A percentile compares a stretch with the other conserved stretches of the same genome.
phyloP scores from a whole-genome alignment of 2,797 vertebrate genomes.

The Myotis planiceps region DNA sequence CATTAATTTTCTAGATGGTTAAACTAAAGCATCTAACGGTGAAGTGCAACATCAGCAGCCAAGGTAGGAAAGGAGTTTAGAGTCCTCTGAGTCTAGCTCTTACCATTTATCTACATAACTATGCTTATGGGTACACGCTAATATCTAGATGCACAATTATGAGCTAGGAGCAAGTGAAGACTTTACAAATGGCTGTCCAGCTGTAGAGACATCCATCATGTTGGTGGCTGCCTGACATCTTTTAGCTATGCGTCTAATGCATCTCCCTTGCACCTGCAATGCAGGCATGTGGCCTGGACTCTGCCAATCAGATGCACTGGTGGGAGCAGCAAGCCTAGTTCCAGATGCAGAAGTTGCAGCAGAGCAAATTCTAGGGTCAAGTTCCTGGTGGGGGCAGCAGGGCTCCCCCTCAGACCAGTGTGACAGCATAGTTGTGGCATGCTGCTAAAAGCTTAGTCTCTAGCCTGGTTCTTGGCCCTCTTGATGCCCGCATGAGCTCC shows the following conservation, averaged over 20 bases:
- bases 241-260: neutral
- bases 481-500: neutral
- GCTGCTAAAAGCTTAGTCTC: neutral
- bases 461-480: neutral
- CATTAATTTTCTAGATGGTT: conserved; percentile 69
- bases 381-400: neutral
- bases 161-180: neutral
- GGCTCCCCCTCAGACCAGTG: neutral
- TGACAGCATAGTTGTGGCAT: neutral
- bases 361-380: neutral
- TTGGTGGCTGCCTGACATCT: neutral
- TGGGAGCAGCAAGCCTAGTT: neutral
- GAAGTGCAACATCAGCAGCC: conserved; percentile 49
- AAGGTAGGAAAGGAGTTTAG: neutral
- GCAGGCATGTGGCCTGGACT: neutral
- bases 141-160: neutral
- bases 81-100: neutral
- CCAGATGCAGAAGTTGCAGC: neutral
- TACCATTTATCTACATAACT: neutral
- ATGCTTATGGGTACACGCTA: neutral
- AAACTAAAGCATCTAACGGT: conserved; percentile 25
- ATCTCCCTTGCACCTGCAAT: neutral
- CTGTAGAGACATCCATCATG: neutral
- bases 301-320: neutral
- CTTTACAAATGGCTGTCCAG: neutral